Base-by-base conservation (phyloP, 2,113 vertebrate species). In the Phylloscopus whistleri region DNA sequence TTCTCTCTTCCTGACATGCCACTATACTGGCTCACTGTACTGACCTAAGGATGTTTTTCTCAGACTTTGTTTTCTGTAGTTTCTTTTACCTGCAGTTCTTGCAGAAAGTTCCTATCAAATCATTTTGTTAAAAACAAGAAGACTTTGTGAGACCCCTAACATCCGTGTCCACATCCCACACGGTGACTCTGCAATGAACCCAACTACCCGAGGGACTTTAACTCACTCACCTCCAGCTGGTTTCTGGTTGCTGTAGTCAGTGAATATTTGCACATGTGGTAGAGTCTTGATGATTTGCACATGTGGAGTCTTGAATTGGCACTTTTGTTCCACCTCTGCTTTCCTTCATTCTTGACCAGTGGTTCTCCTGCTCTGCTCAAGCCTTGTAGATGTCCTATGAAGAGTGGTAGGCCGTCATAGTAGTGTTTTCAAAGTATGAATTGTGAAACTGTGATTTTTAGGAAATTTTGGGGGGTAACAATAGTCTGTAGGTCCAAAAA, bases 371-470 rank as follows among this genome's bases (percentile, higher is more conserved):
- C 52, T 63, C 52, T 74, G 39, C 63, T 69, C 56, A 39, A 67
- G 27, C 56, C 82, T 30, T 10, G 1, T 2, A 41, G 51, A 13
- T 49, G 51, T 39, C n/a, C 46, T 80, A 4, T 27, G 22, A 58
- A n/a, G 37, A 37, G 7, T 62, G 16, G 18, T 35, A 41, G 20
- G 16, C 43, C 0, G 1, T 49, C 19, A 15, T 3, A 28, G 2
- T 16, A 51, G 23, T 33, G 13, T 68, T 87, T 91, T 68, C 77
- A 67, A 74, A 77, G 39, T 37, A 19, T 14, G 56, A 89, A 37
- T 13, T 35, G 60, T 51, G 31, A 41, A 20, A 58, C 12, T 52
- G 8, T 48, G 53, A 55, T 82, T 67, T 63, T 16, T 67, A 78
- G 43, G 64, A 89, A 55, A 60, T 64, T 56, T 75, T 76, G 78